phyloP scores from a whole-genome alignment of 1,140 invertebrate genomes.

The Acyrthosiphon pisum region DNA sequence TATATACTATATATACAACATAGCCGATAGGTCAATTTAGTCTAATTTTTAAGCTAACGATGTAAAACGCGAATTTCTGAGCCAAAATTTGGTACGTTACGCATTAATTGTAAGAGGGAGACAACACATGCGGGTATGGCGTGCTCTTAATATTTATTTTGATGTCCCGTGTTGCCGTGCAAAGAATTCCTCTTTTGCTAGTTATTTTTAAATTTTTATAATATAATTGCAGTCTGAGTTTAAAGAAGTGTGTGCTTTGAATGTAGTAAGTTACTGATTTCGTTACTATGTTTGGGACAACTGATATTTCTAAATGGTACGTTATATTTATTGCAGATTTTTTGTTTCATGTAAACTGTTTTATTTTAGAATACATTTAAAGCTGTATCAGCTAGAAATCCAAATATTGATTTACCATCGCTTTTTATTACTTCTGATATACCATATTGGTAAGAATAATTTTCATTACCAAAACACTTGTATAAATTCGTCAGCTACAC shows the following conservation, averaged over 20 bases:
- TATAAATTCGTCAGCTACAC: neutral
- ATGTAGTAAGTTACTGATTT: slow-evolving; percentile 85
- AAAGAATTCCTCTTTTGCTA: neutral
- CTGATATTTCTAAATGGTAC: slow-evolving; percentile 90
- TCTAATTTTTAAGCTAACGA: too few relatives aligned
- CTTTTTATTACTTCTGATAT: slow-evolving; percentile 23
- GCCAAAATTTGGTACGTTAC: too few relatives aligned
- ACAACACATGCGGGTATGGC: too few relatives aligned
- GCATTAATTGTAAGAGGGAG: too few relatives aligned
- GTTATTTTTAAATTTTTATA: neutral
- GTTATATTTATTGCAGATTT: slow-evolving; percentile 58
- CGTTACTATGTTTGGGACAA: slow-evolving; percentile 70
- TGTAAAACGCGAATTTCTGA: too few relatives aligned
- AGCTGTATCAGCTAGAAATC: slow-evolving; percentile 42
- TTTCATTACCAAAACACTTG: neutral
- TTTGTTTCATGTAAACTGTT: neutral
- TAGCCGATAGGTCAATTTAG: too few relatives aligned
- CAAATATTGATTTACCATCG: slow-evolving; percentile 26
- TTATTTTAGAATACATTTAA: slow-evolving; percentile 15
- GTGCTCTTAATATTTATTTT: too few relatives aligned
- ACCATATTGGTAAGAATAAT: slow-evolving; percentile 28
- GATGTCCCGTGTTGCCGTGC: neutral
- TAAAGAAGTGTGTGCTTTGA: slow-evolving; percentile 74
- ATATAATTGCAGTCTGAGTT: slow-evolving; percentile 69
- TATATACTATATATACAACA: too few relatives aligned